Evolutionary conservation across 2,113 vertebrate genomes (phyloP).

Genomic region (Lampris megalopsis): DNA sequence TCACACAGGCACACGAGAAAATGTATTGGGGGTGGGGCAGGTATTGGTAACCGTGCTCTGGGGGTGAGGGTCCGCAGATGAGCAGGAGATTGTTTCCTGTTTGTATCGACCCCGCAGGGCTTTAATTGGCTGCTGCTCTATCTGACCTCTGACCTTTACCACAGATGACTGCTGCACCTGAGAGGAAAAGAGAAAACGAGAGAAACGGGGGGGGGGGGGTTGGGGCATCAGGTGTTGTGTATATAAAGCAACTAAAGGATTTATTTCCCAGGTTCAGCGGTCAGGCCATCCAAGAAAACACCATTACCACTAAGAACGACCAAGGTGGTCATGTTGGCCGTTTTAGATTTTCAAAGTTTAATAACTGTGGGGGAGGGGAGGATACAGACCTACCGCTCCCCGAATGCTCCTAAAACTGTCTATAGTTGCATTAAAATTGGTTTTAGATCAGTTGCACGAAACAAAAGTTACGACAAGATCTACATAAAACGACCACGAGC

Average conservation of each 20-base stretch:
- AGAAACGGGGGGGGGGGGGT: too few species aligned
- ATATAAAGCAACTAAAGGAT: conserved; percentile 21
- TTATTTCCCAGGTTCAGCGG: conserved; percentile 45
- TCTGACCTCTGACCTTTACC: conserved; percentile 64
- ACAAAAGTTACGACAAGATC: too few species aligned
- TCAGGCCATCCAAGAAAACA: conserved; percentile 1
- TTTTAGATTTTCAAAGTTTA: too few species aligned
- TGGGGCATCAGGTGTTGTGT: conserved; percentile 54
- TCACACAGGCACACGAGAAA: not conserved
- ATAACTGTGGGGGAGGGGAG: too few species aligned
- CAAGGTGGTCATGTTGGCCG: too few species aligned
- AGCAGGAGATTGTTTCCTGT: conserved; percentile 64
- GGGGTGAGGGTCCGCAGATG: conserved; percentile 65
- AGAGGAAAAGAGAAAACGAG: conserved; percentile 51
- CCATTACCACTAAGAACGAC: conserved; percentile 15
- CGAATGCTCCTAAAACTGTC: too few species aligned
- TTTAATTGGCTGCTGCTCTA: conserved; percentile 72
- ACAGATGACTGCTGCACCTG: conserved; percentile 60
- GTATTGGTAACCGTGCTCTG: conserved; percentile 46
- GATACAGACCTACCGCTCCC: too few species aligned
- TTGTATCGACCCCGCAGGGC: conserved; percentile 40
- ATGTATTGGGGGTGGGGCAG: conserved; percentile 13
- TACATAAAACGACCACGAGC: too few species aligned
- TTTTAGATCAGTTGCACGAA: too few species aligned
- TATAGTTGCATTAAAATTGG: too few species aligned